Evolutionary conservation across 2,113 vertebrate genomes (phyloP), one percentile per base, ranked within the genome.

Genomic region (Bostrychus sinensis): DNA sequence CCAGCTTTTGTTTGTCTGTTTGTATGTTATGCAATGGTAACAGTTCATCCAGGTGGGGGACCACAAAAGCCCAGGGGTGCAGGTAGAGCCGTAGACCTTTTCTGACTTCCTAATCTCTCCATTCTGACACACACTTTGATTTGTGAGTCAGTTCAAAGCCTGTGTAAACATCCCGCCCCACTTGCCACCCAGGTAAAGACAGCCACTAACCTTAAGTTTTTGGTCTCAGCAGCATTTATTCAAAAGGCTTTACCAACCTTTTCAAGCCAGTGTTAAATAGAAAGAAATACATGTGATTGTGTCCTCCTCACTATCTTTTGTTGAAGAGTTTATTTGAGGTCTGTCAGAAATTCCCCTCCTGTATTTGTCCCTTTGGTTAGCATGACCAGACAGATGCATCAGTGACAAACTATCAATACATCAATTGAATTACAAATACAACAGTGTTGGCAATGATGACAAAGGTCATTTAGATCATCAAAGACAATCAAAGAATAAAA

Each of bases 91-190:
- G 55, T 50, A 62, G 71, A 61, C 73, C 63, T 69, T 62, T 82
- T 83, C 66, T 78, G 54, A 30, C 55, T 77, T 23, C 59, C 56
- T 90, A 88, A 89, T 88, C 85, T 89, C 77, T 72, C 78, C 72
- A 78, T 91, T 89, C 77, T 87, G 63, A 79, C 78, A 62, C 28
- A 32, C 57, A 76, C 88, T 91, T 91, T 92, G 87, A 91, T 89
- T 88, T 87, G 81, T 79, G 80, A 83, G 75, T 75, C 54, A 62
- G 72, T 75, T 60, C 59, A 90, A 83, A 91, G 86, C 78, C 82
- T 89, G 73, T 80, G 74, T 56, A 90, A 91, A 91, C 86, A 90
- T 71, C 69, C 59, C 8, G 32, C 59, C 41, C 56, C 56, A 6
- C 67, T 51, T 50, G 37, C 72, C 78, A 72, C 84, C 83, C 66